Conservation (phyloP, 2,888 invertebrate species). For the Ectropis crepuscularia region DNA sequence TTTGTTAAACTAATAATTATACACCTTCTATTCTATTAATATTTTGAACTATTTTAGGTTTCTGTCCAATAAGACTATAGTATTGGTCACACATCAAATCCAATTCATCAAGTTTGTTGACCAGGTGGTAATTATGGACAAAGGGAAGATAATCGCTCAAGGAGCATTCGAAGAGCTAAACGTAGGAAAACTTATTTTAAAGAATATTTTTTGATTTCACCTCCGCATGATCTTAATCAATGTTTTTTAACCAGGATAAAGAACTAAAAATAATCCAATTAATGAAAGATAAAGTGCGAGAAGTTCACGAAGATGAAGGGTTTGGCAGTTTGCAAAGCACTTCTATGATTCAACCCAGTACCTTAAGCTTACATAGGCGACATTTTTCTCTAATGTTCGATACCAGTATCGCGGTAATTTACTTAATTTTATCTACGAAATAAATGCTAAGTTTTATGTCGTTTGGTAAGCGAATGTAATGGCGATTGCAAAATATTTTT, state of each 20-base stretch:
- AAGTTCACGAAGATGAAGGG: conserved; percentile 64
- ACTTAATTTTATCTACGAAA: not conserved
- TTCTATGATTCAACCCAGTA: conserved; percentile 55
- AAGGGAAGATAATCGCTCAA: conserved; percentile 66
- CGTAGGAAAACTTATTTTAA: conserved; percentile 52
- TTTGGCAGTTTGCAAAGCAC: conserved; percentile 47
- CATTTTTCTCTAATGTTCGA: conserved; percentile 64
- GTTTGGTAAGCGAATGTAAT: not conserved
- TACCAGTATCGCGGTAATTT: conserved; percentile 59
- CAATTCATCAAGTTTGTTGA: conserved; percentile 90
- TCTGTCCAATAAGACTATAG: conserved; percentile 88
- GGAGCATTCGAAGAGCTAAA: conserved; percentile 69
- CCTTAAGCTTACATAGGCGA: conserved; percentile 62
- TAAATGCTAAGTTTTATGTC: not conserved
- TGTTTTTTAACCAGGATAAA: conserved; percentile 53
- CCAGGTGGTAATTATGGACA: conserved; percentile 78
- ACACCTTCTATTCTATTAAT: not conserved
- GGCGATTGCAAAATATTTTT: no score
- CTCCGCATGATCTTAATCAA: not conserved
- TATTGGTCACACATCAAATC: conserved; percentile 93
- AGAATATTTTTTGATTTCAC: not conserved
- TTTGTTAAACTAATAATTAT: not conserved
- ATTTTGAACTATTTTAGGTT: conserved; percentile 55
- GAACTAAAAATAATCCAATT: conserved; percentile 68
- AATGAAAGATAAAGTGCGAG: conserved; percentile 68